phyloP scores from a whole-genome alignment of 2,113 vertebrate genomes.

The Scalopus aquaticus region DNA sequence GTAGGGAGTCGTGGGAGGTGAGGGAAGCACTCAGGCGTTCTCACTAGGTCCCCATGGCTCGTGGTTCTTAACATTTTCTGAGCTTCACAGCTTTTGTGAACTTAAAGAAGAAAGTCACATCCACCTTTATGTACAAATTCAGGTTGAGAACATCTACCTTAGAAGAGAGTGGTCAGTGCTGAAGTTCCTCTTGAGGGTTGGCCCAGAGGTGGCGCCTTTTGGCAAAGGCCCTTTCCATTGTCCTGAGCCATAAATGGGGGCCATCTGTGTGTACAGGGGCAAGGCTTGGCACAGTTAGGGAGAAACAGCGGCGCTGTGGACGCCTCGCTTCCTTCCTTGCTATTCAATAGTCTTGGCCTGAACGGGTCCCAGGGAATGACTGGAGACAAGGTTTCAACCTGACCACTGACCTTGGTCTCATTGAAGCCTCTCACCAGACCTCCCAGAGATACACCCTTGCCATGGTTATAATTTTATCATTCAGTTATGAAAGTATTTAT shows the following conservation, averaged over 20 bases:
- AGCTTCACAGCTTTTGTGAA: background rate
- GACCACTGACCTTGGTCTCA: background rate
- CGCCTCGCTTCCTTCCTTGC: background rate
- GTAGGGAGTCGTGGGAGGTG: background rate
- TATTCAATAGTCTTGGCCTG: background rate
- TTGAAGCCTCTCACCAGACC: background rate
- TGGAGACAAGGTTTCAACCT: background rate
- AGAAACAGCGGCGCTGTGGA: background rate
- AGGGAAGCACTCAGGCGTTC: background rate
- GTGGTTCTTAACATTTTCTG: background rate
- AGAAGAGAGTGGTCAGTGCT: background rate
- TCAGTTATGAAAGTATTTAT: background rate
- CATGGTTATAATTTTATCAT: background rate
- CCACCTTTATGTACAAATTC: background rate
- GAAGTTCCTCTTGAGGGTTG: background rate
- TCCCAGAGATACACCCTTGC: too few relatives aligned
- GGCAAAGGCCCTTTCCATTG: background rate
- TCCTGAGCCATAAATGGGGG: background rate
- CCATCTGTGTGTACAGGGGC: background rate
- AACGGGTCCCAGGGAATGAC: background rate
- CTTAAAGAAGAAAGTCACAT: background rate
- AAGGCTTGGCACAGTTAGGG: background rate
- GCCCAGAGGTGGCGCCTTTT: background rate
- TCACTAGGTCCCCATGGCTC: background rate
- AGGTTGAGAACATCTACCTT: background rate